Conservation (phyloP, 2,888 invertebrate species). For the Andrena minutula region DNA sequence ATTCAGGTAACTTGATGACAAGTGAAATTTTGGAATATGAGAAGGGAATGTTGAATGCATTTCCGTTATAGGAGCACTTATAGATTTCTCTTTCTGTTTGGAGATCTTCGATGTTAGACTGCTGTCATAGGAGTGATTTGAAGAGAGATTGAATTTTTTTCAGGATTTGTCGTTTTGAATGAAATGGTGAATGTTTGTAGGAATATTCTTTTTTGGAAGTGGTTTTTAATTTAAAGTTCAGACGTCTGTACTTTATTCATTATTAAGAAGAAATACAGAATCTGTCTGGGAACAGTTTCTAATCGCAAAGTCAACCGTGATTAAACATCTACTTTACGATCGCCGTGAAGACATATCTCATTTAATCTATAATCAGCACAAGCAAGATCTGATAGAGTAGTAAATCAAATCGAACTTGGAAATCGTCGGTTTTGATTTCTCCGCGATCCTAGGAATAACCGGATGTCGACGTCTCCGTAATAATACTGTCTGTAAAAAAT, state of each 20-base stretch:
- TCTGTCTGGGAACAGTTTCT: neutral
- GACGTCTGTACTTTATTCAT: too few relatives aligned
- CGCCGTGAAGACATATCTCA: slow-evolving; percentile 11
- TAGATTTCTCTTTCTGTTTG: slow-evolving; percentile 1
- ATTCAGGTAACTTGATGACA: neutral
- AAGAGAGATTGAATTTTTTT: too few relatives aligned
- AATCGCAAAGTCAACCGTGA: neutral
- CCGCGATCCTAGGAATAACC: slow-evolving; percentile 32
- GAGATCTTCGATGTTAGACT: neutral
- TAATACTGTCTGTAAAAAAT: slow-evolving; percentile 11
- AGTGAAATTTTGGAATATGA: slow-evolving; percentile 1
- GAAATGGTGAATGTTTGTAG: neutral
- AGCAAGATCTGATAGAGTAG: neutral
- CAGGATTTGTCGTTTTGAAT: too few relatives aligned
- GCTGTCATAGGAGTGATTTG: too few relatives aligned
- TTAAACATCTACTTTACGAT: neutral
- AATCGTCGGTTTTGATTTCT: slow-evolving; percentile 32
- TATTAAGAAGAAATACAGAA: neutral
- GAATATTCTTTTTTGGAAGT: neutral
- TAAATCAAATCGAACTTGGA: slow-evolving; percentile 28
- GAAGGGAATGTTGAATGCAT: neutral
- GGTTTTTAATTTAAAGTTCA: too few relatives aligned
- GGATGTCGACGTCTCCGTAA: slow-evolving; percentile 39
- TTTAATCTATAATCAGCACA: neutral
- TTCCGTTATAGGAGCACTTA: neutral